These are phyloP conservation scores for Hydra vulgaris DNA, from an alignment of 30 jellyfish, hydroid and myxozoan genomes.

Conservation along the genomic window DNA sequence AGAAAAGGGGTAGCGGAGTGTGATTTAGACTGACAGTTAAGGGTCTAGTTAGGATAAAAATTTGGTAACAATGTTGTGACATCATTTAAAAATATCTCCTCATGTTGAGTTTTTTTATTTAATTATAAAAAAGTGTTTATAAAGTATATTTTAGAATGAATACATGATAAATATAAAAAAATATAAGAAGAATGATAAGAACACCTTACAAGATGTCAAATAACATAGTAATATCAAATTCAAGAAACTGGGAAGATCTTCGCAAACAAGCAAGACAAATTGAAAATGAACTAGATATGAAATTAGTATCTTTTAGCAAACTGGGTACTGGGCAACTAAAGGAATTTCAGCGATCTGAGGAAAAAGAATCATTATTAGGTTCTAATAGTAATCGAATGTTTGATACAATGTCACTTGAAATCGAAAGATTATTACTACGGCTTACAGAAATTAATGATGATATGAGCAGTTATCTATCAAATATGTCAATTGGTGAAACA, in stretches of 20 bases:
- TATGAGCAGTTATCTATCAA: conserved; percentile 72
- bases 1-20: too few relatives aligned
- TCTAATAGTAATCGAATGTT: conserved; percentile 70
- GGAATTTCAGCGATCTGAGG: conserved; percentile 35
- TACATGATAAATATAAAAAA: background rate
- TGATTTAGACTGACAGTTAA: too few relatives aligned
- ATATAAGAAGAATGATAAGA: conserved; percentile 21
- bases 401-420: conserved; percentile 94
- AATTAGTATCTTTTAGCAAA: conserved; percentile 85
- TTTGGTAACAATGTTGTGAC: too few relatives aligned
- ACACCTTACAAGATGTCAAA: conserved; percentile 35
- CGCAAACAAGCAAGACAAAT: conserved; percentile 84
- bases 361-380: conserved; percentile 90
- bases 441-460: conserved; percentile 66
- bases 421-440: conserved; percentile 70
- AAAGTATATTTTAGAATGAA: background rate
- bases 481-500: conserved; percentile 84
- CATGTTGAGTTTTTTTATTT: too few relatives aligned
- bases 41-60: too few relatives aligned
- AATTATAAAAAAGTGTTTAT: too few relatives aligned
- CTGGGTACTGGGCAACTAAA: conserved; percentile 62
- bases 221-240: background rate
- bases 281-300: conserved; percentile 93
- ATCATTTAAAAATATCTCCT: too few relatives aligned
- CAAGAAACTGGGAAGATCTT: conserved; percentile 47